phyloP scores from a whole-genome alignment of 1,140 invertebrate genomes.

The Trissolcus basalis region DNA sequence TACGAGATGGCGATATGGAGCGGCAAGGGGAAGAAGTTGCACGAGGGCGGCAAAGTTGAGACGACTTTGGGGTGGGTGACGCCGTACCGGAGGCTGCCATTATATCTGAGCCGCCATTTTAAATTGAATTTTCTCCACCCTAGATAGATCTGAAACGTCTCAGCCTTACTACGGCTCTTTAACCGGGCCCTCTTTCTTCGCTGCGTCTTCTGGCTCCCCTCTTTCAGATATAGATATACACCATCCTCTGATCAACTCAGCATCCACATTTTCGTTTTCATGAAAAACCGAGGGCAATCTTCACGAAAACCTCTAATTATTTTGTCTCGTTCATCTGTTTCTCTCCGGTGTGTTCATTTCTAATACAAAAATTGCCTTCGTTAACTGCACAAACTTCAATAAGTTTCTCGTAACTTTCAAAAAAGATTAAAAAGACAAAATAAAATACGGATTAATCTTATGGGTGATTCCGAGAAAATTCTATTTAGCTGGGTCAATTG shows the following conservation, averaged over 20 bases:
- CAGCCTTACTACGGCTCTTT: constrained; percentile 63
- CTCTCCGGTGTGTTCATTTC: no score
- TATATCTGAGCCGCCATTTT: constrained; percentile 77
- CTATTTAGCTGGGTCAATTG: no score
- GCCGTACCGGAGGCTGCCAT: constrained; percentile 74
- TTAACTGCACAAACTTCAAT: no score
- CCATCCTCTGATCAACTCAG: constrained; percentile 47
- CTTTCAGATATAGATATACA: constrained; percentile 40
- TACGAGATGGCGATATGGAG: constrained; percentile 58
- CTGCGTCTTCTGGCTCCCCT: constrained; percentile 39
- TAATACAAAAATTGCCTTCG: no score
- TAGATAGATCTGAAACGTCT: constrained; percentile 76
- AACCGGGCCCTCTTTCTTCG: constrained; percentile 60
- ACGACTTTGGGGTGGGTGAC: constrained; percentile 60
- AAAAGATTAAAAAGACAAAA: no score
- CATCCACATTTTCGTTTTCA: constrained; percentile 45
- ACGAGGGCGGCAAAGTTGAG: constrained; percentile 63
- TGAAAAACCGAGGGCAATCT: constrained; percentile 44
- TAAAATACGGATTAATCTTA: no score
- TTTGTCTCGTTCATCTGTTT: no score
- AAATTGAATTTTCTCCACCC: constrained; percentile 76
- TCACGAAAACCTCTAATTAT: constrained; percentile 47
- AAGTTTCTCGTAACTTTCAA: no score
- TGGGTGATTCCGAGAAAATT: no score
- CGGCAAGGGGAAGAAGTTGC: constrained; percentile 49